A percentile compares a stretch with the other conserved stretches of the same genome.
These are phyloP conservation scores for Hippocampus barbouri DNA, from an alignment of 2,113 vertebrate species.

Conservation along the genomic window DNA sequence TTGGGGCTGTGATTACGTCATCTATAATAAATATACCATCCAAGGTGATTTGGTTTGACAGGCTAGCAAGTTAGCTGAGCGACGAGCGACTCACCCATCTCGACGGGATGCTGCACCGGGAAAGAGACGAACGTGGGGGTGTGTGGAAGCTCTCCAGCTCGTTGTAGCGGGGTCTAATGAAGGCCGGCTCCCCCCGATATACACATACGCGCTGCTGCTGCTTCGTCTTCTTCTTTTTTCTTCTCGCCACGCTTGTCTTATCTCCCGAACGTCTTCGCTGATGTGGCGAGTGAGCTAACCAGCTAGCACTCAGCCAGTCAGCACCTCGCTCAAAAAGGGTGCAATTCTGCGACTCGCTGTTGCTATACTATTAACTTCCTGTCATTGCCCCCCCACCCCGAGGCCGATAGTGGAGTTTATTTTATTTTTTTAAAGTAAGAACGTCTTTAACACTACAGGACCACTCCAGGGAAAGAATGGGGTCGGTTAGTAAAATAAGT, in stretches of 20 bases:
- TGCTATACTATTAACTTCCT: neutral
- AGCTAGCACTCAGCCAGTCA: neutral
- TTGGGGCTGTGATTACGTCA: neutral
- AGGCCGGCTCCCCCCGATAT: neutral
- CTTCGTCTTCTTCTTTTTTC: constrained; percentile 1
- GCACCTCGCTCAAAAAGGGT: neutral
- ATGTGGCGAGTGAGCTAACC: neutral
- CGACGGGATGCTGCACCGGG: constrained; percentile 38
- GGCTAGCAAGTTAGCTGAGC: constrained; percentile 22
- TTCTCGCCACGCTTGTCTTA: neutral
- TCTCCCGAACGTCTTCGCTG: neutral
- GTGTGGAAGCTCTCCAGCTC: constrained; percentile 41
- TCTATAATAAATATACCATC: neutral
- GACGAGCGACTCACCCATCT: constrained; percentile 58
- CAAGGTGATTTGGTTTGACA: neutral
- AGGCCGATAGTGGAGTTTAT: neutral
- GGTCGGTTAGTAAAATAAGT: neutral
- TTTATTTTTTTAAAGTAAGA: neutral
- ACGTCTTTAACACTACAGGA: neutral
- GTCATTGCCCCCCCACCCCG: neutral
- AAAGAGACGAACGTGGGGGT: constrained; percentile 12
- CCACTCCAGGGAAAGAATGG: neutral
- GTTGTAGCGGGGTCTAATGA: neutral
- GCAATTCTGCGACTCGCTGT: neutral
- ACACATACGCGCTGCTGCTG: neutral